These are phyloP conservation scores for Leptarthrus brevirostris DNA, from an alignment of 2,888 invertebrate species.

Conservation along the genomic window DNA sequence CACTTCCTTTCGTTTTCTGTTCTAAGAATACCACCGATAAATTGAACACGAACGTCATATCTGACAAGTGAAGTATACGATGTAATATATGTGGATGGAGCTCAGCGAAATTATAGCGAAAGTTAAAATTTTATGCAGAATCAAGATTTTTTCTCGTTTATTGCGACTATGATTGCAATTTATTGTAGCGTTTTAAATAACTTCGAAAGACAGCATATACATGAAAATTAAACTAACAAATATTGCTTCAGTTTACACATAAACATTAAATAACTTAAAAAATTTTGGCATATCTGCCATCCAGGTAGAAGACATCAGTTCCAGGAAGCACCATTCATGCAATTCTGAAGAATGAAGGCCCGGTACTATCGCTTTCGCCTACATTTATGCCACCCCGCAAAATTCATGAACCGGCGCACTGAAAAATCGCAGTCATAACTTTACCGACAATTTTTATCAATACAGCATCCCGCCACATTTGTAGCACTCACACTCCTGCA, in stretches of 20 bases:
- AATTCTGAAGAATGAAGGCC: slow-evolving; percentile 16
- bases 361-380: not conserved
- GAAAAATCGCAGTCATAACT: not conserved
- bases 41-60: slow-evolving; percentile 9
- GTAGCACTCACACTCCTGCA: not conserved
- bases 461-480: not conserved
- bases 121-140: no score
- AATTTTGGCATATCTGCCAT: not conserved
- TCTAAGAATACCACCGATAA: no score
- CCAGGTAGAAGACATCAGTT: slow-evolving; percentile 4
- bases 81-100: not conserved
- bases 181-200: no score
- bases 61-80: not conserved
- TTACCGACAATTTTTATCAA: not conserved
- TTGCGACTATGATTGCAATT: no score
- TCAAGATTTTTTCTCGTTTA: no score
- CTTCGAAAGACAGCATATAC: no score
- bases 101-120: slow-evolving; percentile 26
- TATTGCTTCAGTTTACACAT: no score
- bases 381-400: not conserved
- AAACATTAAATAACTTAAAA: no score
- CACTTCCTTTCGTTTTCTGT: no score
- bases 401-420: slow-evolving; percentile 14
- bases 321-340: slow-evolving; percentile 12
- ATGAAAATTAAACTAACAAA: no score